Base-by-base conservation (phyloP, 2,113 vertebrate genomes). In the Strix aluco region DNA sequence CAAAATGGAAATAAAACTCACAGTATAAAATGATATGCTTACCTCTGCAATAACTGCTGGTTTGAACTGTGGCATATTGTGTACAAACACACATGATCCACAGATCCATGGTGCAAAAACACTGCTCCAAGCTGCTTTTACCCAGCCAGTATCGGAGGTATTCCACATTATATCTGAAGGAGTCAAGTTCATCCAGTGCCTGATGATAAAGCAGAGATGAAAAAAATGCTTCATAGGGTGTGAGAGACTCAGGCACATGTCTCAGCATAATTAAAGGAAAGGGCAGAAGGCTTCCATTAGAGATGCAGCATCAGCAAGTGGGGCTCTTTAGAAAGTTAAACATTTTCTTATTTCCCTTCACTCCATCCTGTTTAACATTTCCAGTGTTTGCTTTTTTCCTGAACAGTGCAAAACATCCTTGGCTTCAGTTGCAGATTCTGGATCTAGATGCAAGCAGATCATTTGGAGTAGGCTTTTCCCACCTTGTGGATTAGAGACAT, bases 111-210 rank as follows among this genome's bases (percentile, higher is more conserved):
- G 97, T 38, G 88, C 83, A 86, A 98, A 99, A 52, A 99, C 32
- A 46, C 98, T 98, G 78, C 97, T 88, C 98, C 98, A 99, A 23
- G 97, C 98, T 42, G 98, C 63, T 69, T 99, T 99, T 46, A 96
- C 98, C 98, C 98, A 99, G 36, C 98, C 98, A 17, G 98, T 98
- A 73, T 99, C 98, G 11, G 98, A 98, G 2, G 97, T 98, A 81
- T 99, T 99, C 99, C 98, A 99, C 88, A 99, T 97, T 69, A 98
- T 87, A 57, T 98, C 98, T 6, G 92, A 97, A 47, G 98, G 92
- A 2, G 96, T 98, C 93, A 99, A 96, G 57, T 98, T 96, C 88
- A 98, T 36, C 98, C 98, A 98, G 75, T 90, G 81, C 90, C 98
- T 99, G 94, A 69, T 98, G 87, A 80, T 49, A 80, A 73, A 94